Evolutionary conservation across 2,797 vertebrate genomes (phyloP).

Genomic region (Danio choprae): DNA sequence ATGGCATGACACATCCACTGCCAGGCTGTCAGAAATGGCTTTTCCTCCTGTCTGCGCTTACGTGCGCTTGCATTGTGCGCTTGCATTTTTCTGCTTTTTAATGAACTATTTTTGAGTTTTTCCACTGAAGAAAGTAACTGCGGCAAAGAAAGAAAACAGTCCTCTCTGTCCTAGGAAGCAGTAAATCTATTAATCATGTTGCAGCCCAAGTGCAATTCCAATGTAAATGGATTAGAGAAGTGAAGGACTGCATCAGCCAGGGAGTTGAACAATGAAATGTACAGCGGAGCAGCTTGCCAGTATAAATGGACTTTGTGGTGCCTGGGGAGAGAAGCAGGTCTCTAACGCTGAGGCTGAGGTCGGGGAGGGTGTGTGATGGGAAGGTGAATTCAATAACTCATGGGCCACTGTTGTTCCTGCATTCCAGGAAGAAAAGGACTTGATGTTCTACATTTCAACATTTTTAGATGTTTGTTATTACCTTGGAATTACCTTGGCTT

Average conservation of each 20-base stretch:
- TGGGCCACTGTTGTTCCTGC: neutral
- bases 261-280: slow-evolving; percentile 56
- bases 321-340: slow-evolving; percentile 52
- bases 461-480: neutral
- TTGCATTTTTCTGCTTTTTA: slow-evolving; percentile 11
- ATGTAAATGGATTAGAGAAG: slow-evolving; percentile 77
- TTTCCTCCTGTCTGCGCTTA: slow-evolving; percentile 56
- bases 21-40: slow-evolving; percentile 46
- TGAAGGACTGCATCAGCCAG: slow-evolving; percentile 66
- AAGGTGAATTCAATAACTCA: slow-evolving; percentile 42
- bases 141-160: slow-evolving; percentile 56
- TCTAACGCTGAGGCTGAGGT: slow-evolving; percentile 39
- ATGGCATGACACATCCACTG: slow-evolving; percentile 57
- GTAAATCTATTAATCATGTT: slow-evolving; percentile 76
- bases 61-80: slow-evolving; percentile 33
- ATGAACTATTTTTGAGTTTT: slow-evolving; percentile 59
- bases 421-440: slow-evolving; percentile 18
- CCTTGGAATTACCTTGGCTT: too few species aligned
- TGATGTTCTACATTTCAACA: neutral
- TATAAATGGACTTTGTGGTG: slow-evolving; percentile 58
- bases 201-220: slow-evolving; percentile 68
- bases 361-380: slow-evolving; percentile 40
- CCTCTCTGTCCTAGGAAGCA: slow-evolving; percentile 57
- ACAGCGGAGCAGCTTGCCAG: slow-evolving; percentile 44
- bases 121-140: slow-evolving; percentile 12